Conservation (phyloP, 2,113 vertebrate species). For the Elachura formosa region DNA sequence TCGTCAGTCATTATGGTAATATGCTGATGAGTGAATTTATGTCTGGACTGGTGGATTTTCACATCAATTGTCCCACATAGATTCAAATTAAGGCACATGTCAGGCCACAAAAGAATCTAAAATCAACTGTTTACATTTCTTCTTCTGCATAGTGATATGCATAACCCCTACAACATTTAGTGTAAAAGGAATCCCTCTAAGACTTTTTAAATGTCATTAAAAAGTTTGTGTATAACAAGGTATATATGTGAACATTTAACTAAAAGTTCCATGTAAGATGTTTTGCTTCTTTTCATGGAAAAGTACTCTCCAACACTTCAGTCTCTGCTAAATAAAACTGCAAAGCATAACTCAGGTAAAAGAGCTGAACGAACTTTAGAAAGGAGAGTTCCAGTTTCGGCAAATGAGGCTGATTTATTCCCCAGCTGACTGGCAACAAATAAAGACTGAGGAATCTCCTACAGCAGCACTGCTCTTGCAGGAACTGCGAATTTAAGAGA, state of each 20-base stretch:
- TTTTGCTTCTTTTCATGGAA: background rate
- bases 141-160: background rate
- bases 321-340: background rate
- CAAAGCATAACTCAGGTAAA: background rate
- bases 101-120: background rate
- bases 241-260: background rate
- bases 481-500: background rate
- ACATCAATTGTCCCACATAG: background rate
- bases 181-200: background rate
- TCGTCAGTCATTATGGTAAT: background rate
- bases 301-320: background rate
- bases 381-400: background rate
- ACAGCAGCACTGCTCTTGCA: background rate
- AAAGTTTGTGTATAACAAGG: background rate
- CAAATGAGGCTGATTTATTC: background rate
- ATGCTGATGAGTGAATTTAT: background rate
- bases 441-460: background rate
- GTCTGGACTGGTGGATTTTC: background rate
- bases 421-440: background rate
- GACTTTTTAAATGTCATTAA: background rate
- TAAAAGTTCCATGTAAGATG: background rate
- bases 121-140: background rate
- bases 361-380: background rate
- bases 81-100: background rate
- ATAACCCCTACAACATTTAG: background rate